These are phyloP conservation scores for Pseudochaenichthys georgianus DNA, from an alignment of 2,797 vertebrate species.

Conservation along the genomic window DNA sequence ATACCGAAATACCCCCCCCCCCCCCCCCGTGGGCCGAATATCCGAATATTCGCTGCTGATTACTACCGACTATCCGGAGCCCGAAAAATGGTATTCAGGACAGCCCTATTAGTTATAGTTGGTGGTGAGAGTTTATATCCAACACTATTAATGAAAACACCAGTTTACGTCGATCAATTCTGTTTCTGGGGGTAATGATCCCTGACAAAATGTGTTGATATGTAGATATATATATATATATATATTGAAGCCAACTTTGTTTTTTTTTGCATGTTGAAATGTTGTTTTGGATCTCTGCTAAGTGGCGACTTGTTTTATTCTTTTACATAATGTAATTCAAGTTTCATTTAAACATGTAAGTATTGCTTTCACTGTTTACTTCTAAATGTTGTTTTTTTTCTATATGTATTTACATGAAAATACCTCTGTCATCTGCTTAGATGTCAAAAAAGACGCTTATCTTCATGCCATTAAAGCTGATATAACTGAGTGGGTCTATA, in stretches of 20 bases:
- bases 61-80: too few species aligned
- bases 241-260: conserved; percentile 64
- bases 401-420: conserved; percentile 76
- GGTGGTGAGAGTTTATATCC: conserved; percentile 47
- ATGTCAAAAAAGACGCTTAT: conserved; percentile 65
- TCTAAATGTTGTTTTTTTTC: conserved; percentile 61
- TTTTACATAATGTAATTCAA: conserved; percentile 67
- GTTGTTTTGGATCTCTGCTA: conserved; percentile 70
- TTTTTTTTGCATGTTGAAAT: conserved; percentile 80
- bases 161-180: conserved; percentile 38
- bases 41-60: too few species aligned
- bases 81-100: too few species aligned
- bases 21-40: too few species aligned
- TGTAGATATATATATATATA: conserved; percentile 60
- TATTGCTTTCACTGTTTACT: conserved; percentile 74
- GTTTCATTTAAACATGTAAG: conserved; percentile 67
- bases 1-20: too few species aligned
- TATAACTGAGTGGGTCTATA: conserved; percentile 31
- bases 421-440: conserved; percentile 79
- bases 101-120: conserved; percentile 10
- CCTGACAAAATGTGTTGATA: conserved; percentile 46
- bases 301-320: conserved; percentile 58
- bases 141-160: conserved; percentile 55
- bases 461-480: conserved; percentile 49
- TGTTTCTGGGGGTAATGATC: conserved; percentile 39